Percentiles rank a stretch among this genome's conserved stretches.
Conservation (phyloP, 37 sponge, comb jelly and placozoan species). For the Chondrilla cf. caribensis region DNA sequence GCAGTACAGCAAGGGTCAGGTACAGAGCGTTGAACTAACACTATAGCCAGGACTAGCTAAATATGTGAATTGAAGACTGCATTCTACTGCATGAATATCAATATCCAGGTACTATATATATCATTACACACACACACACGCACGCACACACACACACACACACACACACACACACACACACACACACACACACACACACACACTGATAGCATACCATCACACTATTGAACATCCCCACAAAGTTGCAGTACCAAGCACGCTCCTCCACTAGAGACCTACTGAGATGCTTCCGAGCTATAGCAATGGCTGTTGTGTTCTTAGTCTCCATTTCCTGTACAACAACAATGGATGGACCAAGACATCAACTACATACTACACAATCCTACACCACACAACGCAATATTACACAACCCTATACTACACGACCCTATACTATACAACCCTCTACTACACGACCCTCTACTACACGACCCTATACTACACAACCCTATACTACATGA, state of each 20-base stretch:
- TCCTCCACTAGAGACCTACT: conserved; percentile 55
- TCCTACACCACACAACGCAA: no score
- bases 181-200: conserved; percentile 16
- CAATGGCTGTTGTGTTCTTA: neutral
- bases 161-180: conserved; percentile 30
- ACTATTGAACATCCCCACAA: conserved; percentile 39
- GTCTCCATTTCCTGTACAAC: conserved; percentile 62
- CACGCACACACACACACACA: conserved; percentile 25
- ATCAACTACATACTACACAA: no score
- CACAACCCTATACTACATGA: no score
- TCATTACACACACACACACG: conserved; percentile 7
- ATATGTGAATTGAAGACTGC: no score
- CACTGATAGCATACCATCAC: conserved; percentile 54
- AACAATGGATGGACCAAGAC: no score
- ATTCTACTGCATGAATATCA: no score
- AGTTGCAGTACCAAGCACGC: conserved; percentile 55
- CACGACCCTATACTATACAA: no score
- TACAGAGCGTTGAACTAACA: neutral
- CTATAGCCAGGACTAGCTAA: no score
- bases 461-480: no score
- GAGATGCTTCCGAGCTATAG: conserved; percentile 32
- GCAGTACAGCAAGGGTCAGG: neutral
- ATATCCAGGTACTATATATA: no score
- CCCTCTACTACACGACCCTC: neutral
- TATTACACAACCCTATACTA: no score